Base-by-base conservation (phyloP, 2,888 invertebrate species). In the Hofmannophila pseudospretella region DNA sequence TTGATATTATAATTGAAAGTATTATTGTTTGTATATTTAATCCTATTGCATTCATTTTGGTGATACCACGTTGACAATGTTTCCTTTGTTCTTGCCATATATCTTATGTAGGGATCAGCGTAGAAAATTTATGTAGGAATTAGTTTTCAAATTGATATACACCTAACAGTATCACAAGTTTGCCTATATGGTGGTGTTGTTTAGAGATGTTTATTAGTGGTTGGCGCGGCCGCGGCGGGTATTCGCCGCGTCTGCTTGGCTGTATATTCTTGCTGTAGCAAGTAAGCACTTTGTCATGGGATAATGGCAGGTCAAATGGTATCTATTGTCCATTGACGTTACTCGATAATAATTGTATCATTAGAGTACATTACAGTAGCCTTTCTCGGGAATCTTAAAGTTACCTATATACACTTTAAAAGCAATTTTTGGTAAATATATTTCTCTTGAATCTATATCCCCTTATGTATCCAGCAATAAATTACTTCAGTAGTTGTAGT, bases 321-420 rank as follows among this genome's bases (percentile, higher is more conserved):
- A 82, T 82, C 68, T 85, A 80, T 85, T 85, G 84, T 86, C 85
- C 85, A 81, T 85, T 84, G 84, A 81, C 82, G 75, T 84, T 79
- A 80, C 77, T 81, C 70, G 85, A 85, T 85, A 85, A 86, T 86
- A 85, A 85, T 85, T 82, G 82, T 86, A 85, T 86, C 84, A 82
- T 82, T 85, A 85, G 84, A 82, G 81, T 85, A 85, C 84, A 85
- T 84, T 81, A 80, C 82, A 77, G 84, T 86, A 86, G 86, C 81
- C 82, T 82, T 84, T 85, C 82, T 84, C 78, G 74, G 71, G 75
- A 81, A 80, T 82, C 79, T 84, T 79, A 75, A 80, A 82, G 84
- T 85, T 86, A 86, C 84, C 85, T 86, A 82, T 85, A 84, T 84
- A 84, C 81, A 85, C 77, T 79, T 71, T 67, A 27, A 73, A 79